Percentiles rank a stretch among this genome's conserved stretches.
phyloP scores from a whole-genome alignment of 2,888 invertebrate species.

The Meliscaeva auricollis region DNA sequence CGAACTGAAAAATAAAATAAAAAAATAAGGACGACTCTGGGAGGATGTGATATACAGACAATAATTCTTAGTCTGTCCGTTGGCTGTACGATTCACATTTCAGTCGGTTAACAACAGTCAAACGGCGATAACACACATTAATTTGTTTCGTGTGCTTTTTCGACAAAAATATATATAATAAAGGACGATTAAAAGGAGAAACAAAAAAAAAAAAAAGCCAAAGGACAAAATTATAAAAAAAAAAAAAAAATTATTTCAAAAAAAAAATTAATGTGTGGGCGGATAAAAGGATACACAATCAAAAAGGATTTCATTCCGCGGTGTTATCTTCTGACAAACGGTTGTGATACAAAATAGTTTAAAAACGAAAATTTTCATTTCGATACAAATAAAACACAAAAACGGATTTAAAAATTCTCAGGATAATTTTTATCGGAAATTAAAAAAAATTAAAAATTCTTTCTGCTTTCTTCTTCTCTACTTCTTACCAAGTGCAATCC shows the following conservation, averaged over 20 bases:
- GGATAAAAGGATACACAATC: constrained; percentile 51
- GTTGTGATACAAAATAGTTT: constrained; percentile 58
- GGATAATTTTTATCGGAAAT: constrained; percentile 60
- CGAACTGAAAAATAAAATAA: constrained; percentile 39
- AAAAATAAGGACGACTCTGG: constrained; percentile 65
- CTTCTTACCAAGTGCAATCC: constrained; percentile 23
- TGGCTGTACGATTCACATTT: constrained; percentile 77
- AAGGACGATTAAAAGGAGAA: constrained; percentile 33
- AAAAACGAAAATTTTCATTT: constrained; percentile 21
- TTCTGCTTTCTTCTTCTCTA: constrained; percentile 8
- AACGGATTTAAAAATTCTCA: constrained; percentile 73
- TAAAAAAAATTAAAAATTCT: neutral
- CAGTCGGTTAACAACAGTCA: constrained; percentile 85
- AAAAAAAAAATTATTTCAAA: no score
- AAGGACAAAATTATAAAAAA: constrained; percentile 45
- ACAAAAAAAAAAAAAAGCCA: constrained; percentile 12
- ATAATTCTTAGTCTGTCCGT: constrained; percentile 77
- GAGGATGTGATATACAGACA: constrained; percentile 77
- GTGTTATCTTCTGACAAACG: constrained; percentile 56
- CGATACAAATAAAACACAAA: constrained; percentile 36
- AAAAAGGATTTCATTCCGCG: constrained; percentile 49
- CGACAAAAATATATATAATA: constrained; percentile 29
- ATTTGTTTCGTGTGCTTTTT: constrained; percentile 65
- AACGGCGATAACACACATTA: constrained; percentile 83
- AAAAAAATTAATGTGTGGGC: constrained; percentile 57